Conservation (phyloP, 2,797 vertebrate species). For the Rhadinocentrus ornatus region DNA sequence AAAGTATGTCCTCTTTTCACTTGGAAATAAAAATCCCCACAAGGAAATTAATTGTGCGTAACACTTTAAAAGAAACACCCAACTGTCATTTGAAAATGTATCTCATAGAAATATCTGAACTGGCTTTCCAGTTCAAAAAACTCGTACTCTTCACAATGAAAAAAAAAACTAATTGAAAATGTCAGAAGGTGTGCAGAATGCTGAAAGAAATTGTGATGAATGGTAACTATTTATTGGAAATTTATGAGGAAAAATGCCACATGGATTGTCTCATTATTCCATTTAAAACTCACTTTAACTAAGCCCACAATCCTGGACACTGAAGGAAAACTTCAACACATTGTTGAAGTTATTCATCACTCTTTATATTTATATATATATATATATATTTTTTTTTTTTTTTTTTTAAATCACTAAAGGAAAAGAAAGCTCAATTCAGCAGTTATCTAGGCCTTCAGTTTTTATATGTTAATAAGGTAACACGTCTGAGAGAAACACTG, state of each 20-base stretch:
- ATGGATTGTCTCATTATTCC: slow-evolving; percentile 51
- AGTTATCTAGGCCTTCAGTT: slow-evolving; percentile 16
- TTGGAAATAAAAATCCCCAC: slow-evolving; percentile 25
- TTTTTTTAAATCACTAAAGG: slow-evolving; percentile 4
- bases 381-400: too few relatives aligned
- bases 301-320: slow-evolving; percentile 34
- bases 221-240: slow-evolving; percentile 49
- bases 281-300: slow-evolving; percentile 63
- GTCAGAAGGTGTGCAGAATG: slow-evolving; percentile 64
- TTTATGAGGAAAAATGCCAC: slow-evolving; percentile 65
- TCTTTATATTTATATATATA: too few relatives aligned
- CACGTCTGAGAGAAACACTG: slow-evolving; percentile 6
- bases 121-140: slow-evolving; percentile 67
- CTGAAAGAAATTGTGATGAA: slow-evolving; percentile 65
- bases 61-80: slow-evolving; percentile 36
- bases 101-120: slow-evolving; percentile 35
- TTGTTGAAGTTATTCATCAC: slow-evolving; percentile 30
- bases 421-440: slow-evolving; percentile 24
- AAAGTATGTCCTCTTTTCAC: slow-evolving; percentile 35
- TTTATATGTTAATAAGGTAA: slow-evolving; percentile 34
- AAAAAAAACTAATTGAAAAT: slow-evolving; percentile 75
- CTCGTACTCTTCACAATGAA: slow-evolving; percentile 67
- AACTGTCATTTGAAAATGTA: slow-evolving; percentile 57
- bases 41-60: slow-evolving; percentile 21
- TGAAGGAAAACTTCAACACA: slow-evolving; percentile 29